Evolutionary conservation across 64 coral and sea anemone species (phyloP), one percentile per base, ranked within the genome.

Genomic region (Stichodactyla mertensii): DNA sequence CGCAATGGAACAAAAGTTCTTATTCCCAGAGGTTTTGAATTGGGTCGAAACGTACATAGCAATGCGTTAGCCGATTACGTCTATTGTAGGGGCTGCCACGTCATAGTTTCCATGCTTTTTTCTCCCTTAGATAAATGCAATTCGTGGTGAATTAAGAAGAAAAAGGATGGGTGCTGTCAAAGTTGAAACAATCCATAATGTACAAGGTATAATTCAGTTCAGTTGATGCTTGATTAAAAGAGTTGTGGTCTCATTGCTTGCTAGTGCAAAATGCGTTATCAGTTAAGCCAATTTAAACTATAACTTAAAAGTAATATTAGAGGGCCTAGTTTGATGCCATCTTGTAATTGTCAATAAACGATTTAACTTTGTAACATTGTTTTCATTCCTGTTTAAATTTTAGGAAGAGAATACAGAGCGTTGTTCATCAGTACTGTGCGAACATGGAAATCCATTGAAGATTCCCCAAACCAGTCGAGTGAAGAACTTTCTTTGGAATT

Each of bases 111-210:
- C 19, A 22, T 23, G 20, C 26, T 24, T 31, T 79, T 20, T 51
- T 81, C 7, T 16, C 24, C 0, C 55, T 62, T 85, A 93, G 91
- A 87, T 93, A 4, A 69, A 82, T 51, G 91, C 87, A 9, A 93
- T 93, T 56, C 55, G 91, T 55, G 84, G 66, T 26, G 78, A 56
- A n/a, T 56, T 93, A 19, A 89, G 87, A 16, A 88, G 69, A 61
- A 79, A 74, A 86, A 71, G 61, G 10, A 52, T 93, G 20, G 79
- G 51, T 36, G 61, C 69, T 6, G 91, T 93, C 2, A 93, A 67
- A 10, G 91, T 93, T 52, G 87, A 93, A 52, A 93, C 91, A 64
- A 93, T 93, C 54, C 91, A 93, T 56, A 93, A 93, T n/a, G 87
- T 93, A 8, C 91, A 93, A 89, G 91, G 91, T 93, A 85, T 15